Evolutionary conservation across 2,888 invertebrate species (phyloP).

Genomic region (Aquatica leii): DNA sequence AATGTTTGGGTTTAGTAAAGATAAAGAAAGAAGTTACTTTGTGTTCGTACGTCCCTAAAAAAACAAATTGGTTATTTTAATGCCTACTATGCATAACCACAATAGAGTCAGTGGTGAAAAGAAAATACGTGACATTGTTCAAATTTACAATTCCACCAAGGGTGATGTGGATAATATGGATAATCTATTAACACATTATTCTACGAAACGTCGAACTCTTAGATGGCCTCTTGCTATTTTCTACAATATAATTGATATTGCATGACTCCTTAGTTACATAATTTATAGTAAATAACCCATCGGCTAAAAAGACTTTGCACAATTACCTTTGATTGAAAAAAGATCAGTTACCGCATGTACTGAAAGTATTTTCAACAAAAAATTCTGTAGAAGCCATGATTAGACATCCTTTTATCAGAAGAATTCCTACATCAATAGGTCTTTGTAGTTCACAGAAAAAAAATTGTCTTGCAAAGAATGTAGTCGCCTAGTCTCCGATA

Average conservation of each 20-base stretch:
- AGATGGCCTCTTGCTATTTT: conserved; percentile 33
- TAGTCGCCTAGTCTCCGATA: too few relatives aligned
- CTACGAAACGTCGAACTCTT: conserved; percentile 27
- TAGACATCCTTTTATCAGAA: background rate
- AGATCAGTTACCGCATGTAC: conserved; percentile 1
- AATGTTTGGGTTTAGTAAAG: conserved; percentile 38
- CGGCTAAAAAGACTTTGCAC: conserved; percentile 8
- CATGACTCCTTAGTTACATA: conserved; percentile 15
- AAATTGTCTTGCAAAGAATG: too few relatives aligned
- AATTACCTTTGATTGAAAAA: conserved; percentile 9
- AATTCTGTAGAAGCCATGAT: conserved; percentile 7
- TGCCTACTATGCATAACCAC: conserved; percentile 40
- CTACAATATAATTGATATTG: conserved; percentile 14
- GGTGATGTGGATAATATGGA: conserved; percentile 40
- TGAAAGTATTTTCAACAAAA: conserved; percentile 13
- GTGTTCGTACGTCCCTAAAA: conserved; percentile 40
- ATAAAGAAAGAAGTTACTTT: conserved; percentile 41
- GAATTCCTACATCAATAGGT: too few relatives aligned
- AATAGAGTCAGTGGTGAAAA: conserved; percentile 25
- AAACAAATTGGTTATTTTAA: conserved; percentile 41
- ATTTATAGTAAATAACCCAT: conserved; percentile 18
- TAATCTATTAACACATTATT: conserved; percentile 38
- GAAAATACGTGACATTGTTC: conserved; percentile 41
- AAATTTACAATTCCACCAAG: conserved; percentile 42
- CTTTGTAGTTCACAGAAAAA: too few relatives aligned